Conservation (phyloP, 2,113 vertebrate species). For the Calyptomena viridis region DNA sequence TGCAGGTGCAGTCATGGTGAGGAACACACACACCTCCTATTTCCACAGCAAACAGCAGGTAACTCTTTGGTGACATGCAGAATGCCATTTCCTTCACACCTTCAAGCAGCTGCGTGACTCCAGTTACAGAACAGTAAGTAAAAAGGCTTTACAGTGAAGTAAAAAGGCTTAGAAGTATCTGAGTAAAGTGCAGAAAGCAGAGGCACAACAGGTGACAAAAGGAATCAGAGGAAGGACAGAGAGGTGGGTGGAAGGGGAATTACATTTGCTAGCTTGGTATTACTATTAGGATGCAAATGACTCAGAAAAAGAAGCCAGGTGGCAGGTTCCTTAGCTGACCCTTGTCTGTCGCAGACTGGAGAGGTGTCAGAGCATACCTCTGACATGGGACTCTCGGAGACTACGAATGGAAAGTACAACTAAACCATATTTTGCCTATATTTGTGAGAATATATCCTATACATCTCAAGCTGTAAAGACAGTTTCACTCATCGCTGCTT, state of each 20-base stretch:
- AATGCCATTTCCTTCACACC: constrained; percentile 39
- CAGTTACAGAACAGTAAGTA: constrained; percentile 61
- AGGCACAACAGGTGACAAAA: neutral
- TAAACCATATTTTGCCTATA: neutral
- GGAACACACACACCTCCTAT: neutral
- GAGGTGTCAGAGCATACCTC: neutral
- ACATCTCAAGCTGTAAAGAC: neutral
- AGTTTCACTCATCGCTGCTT: neutral
- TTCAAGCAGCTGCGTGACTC: constrained; percentile 62
- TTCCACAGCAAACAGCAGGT: neutral
- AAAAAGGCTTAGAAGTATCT: constrained; percentile 13
- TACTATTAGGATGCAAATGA: neutral
- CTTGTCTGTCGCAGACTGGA: neutral
- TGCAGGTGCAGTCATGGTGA: neutral
- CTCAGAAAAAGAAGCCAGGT: neutral
- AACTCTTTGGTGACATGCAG: neutral
- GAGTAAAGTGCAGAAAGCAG: constrained; percentile 6
- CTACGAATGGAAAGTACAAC: neutral
- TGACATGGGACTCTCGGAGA: neutral
- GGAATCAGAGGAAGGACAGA: constrained; percentile 11
- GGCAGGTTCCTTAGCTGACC: neutral
- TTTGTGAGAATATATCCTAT: neutral
- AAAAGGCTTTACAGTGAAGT: neutral
- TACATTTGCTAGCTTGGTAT: neutral
- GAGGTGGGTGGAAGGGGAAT: neutral